Base-by-base conservation (phyloP, 2,797 vertebrate genomes). In the Australoheros facetus region DNA sequence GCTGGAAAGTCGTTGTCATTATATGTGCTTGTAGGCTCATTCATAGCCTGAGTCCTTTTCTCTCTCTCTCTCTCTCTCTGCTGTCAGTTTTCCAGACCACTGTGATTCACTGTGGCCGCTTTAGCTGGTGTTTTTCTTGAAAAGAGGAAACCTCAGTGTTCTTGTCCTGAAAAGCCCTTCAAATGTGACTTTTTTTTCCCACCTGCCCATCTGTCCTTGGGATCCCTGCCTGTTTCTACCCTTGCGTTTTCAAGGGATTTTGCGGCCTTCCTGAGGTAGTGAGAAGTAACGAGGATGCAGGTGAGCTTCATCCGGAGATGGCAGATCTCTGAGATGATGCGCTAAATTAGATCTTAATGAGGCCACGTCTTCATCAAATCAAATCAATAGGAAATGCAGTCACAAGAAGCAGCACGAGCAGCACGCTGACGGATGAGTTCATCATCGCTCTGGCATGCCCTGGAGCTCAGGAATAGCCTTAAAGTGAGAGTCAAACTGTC, bases 401-500 rank as follows among this genome's bases (percentile, higher is more conserved):
- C 45, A 3, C 59, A 73, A 16, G 66, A 59, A 30, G 74, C 80
- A 85, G 81, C 70, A 80, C 17, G 66, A 77, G 73, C 71, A 81
- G 56, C 73, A 23, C 62, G 59, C 80, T 78, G 84, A 82, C 14
- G 51, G 84, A 85, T 77, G 82, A 74, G 76, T 87, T 87, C 84
- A 85, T 87, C 86, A 76, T 82, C 77, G 34, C 60, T 4, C 39
- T 76, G 88, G 79, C 5, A 23, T 66, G 71, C 76, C 87, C 78
- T 2, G 0, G 11, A 79, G 48, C 80, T 87, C 72, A 48, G 69
- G 78, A 90, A 84, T 80, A 77, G 85, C 79, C 84, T 78, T 80
- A 84, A 88, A 87, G 84, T 85, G 74, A 89, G 83, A 89, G 77
- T 77, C 81, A 87, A 89, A 77, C 82, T 89, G 89, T 86, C 82